Base-by-base conservation (phyloP, 2,888 invertebrate genomes). In the Pterostichus madidus region DNA sequence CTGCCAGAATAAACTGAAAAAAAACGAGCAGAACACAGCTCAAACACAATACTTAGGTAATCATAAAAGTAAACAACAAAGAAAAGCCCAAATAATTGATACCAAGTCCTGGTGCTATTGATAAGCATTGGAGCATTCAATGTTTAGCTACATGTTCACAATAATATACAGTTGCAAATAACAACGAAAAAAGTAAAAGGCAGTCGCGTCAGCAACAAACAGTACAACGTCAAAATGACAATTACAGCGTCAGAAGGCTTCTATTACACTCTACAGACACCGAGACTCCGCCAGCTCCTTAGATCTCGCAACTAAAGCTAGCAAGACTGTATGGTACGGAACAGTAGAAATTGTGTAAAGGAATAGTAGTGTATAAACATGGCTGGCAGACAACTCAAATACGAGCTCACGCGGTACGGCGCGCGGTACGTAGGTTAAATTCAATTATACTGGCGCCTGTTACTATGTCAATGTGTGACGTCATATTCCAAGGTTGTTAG, bases 381-480 rank as follows among this genome's bases (percentile, higher is more conserved):
- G 53, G 71, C 15, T 39, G 53, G 39, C 39, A 78, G 31, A 44
- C 17, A 73, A 75, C 52, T 75, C 75, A 75, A 75, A 75, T 75
- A 75, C 75, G 8, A 71, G 68, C 44, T 35, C 11, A 53, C n/a
- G 15, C 53, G 13, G 13, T 53, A 53, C 53, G 39, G 8, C 61
- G 32, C 53, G 44, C 44, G 15, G 39, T 77, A 78, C 78, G 17
- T 64, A 79, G 49, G 64, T 31, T 31, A 79, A 79, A 79, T 79
- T 79, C 49, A 79, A 79, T 79, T 79, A 79, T 68, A 79, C 31
- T 15, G 35, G 68, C 44, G 17, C 79, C 31, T 49, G 79, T 79
- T 79, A 68, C 79, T 68, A 49, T 79, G 68, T 79, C 79, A 79
- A 79, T 79, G 64, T 79, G 64, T 79, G 79, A 79, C 79, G 79